Conservation (phyloP, 1,140 invertebrate genomes). For the Argopecten irradians region DNA sequence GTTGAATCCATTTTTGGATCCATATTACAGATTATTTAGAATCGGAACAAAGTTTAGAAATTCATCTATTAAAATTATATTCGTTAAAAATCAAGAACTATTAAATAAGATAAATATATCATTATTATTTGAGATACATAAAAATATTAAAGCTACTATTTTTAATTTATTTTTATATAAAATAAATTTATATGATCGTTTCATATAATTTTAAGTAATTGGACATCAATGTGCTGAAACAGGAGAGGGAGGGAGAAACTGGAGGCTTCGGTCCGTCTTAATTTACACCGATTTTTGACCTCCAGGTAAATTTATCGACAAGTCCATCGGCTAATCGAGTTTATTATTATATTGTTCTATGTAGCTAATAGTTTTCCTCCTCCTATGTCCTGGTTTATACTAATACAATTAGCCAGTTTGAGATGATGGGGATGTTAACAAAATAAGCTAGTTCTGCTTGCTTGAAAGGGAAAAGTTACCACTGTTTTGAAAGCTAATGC, state of each 20-base stretch:
- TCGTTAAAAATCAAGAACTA: background rate
- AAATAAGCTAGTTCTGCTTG: too few species aligned
- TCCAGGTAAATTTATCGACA: conserved; percentile 34
- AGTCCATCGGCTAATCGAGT: background rate
- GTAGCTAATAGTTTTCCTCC: too few species aligned
- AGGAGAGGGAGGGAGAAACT: background rate
- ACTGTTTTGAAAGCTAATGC: too few species aligned
- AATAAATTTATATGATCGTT: background rate
- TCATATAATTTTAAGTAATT: background rate
- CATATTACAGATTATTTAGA: background rate
- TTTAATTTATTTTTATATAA: conserved; percentile 23
- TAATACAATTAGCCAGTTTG: too few species aligned
- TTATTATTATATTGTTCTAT: background rate
- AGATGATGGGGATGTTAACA: too few species aligned
- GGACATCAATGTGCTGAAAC: conserved; percentile 42
- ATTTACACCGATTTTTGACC: conserved; percentile 45
- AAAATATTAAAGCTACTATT: too few species aligned
- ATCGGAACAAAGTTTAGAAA: background rate
- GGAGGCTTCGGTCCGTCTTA: conserved; percentile 25
- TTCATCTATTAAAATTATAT: background rate
- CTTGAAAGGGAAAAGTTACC: too few species aligned
- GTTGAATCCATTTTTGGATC: background rate
- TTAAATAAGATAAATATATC: background rate
- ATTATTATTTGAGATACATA: too few species aligned
- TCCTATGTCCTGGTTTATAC: too few species aligned